phyloP scores from a whole-genome alignment of 2,888 invertebrate species.

The Cheilosia soror region DNA sequence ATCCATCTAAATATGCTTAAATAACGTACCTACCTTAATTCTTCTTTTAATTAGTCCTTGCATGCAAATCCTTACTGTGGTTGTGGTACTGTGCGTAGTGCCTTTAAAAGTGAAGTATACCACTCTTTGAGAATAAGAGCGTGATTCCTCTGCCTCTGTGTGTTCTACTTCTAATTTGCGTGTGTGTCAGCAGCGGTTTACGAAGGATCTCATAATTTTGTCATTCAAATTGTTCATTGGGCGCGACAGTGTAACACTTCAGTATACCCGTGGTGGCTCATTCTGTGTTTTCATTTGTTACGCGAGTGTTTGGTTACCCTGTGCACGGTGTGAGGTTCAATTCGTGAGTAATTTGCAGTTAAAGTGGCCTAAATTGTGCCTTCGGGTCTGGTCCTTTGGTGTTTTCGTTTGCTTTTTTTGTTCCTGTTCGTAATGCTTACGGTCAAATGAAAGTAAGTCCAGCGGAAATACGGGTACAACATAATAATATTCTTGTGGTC shows the following conservation, averaged over 20 bases:
- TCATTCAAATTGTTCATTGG: slow-evolving; percentile 69
- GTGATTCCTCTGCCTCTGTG: slow-evolving; percentile 5
- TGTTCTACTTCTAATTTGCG: slow-evolving; percentile 49
- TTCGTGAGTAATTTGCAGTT: slow-evolving; percentile 69
- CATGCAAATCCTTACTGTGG: slow-evolving; percentile 45
- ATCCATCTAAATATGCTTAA: slow-evolving; percentile 28
- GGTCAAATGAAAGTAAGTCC: slow-evolving; percentile 49
- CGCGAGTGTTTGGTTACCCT: slow-evolving; percentile 25
- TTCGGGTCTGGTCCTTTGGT: slow-evolving; percentile 38
- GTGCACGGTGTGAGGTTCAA: slow-evolving; percentile 32
- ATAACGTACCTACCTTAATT: slow-evolving; percentile 11
- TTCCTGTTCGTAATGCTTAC: slow-evolving; percentile 8
- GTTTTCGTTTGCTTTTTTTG: slow-evolving; percentile 3
- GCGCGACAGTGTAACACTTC: slow-evolving; percentile 58
- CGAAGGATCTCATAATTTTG: slow-evolving; percentile 56
- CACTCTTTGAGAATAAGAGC: slow-evolving; percentile 22
- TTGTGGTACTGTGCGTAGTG: slow-evolving; percentile 42
- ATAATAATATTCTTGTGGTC: slow-evolving; percentile 63
- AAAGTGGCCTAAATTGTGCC: slow-evolving; percentile 48
- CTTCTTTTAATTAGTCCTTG: slow-evolving; percentile 66
- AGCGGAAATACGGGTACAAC: slow-evolving; percentile 42
- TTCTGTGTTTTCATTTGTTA: slow-evolving; percentile 12
- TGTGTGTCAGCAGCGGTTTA: slow-evolving; percentile 18
- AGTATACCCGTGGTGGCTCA: neutral
- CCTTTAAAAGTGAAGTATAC: slow-evolving; percentile 18